Evolutionary conservation across 1,140 invertebrate genomes (phyloP).

Genomic region (Platyscapa corneri): DNA sequence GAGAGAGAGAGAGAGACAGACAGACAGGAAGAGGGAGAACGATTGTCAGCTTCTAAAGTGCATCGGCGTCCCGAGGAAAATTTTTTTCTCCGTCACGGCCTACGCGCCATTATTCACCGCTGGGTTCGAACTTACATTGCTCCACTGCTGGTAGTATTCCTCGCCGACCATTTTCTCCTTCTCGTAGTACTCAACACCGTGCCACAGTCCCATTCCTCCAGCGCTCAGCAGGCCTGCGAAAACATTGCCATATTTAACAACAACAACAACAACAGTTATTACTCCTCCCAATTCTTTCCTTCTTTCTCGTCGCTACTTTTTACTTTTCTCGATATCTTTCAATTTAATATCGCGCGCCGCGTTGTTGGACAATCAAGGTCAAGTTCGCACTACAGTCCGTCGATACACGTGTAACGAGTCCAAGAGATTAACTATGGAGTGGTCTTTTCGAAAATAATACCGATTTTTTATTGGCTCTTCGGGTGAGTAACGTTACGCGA

Average conservation of each 20-base stretch:
- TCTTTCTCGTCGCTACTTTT: too few species aligned
- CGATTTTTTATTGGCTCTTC: too few species aligned
- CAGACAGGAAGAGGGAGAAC: neutral
- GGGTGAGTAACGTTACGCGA: too few species aligned
- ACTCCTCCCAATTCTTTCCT: too few species aligned
- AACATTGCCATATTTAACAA: neutral
- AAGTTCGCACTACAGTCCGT: neutral
- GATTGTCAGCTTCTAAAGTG: constrained; percentile 39
- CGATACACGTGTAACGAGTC: too few species aligned
- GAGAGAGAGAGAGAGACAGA: neutral
- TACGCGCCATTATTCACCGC: constrained; percentile 43
- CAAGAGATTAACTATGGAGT: too few species aligned
- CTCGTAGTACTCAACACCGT: constrained; percentile 96
- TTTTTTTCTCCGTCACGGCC: constrained; percentile 23
- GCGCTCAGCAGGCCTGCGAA: constrained; percentile 86
- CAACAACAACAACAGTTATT: too few species aligned
- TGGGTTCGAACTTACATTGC: constrained; percentile 81
- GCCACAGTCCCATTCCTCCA: constrained; percentile 95
- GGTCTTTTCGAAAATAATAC: too few species aligned
- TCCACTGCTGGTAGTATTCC: constrained; percentile 94
- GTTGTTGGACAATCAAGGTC: neutral
- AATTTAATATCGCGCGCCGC: too few species aligned
- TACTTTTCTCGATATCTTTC: too few species aligned
- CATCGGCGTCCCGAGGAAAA: constrained; percentile 29
- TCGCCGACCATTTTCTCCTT: constrained; percentile 93